Evolutionary conservation across 2,888 invertebrate species (phyloP).

Genomic region (Macrophya annulata): DNA sequence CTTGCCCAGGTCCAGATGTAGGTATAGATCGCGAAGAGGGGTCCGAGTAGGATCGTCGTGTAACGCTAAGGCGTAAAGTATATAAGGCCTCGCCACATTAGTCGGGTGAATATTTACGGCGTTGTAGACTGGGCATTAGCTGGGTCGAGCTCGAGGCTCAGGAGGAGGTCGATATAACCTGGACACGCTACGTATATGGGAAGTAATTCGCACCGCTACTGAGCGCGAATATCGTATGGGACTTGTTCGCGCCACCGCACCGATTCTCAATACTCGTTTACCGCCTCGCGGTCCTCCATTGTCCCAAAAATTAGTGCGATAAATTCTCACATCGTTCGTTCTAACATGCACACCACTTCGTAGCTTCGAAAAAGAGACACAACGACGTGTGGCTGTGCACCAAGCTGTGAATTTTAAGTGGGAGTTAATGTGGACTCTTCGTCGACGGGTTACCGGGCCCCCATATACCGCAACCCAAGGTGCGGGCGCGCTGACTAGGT

Average conservation of each 20-base stretch:
- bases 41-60: slow-evolving; percentile 66
- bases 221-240: slow-evolving; percentile 51
- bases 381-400: neutral
- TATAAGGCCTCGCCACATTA: slow-evolving; percentile 74
- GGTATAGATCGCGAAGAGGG: slow-evolving; percentile 54
- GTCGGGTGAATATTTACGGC: slow-evolving; percentile 74
- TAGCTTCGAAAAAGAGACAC: slow-evolving; percentile 51
- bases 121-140: slow-evolving; percentile 66
- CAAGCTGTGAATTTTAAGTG: slow-evolving; percentile 61
- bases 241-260: slow-evolving; percentile 57
- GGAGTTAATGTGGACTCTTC: slow-evolving; percentile 57
- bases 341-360: slow-evolving; percentile 55
- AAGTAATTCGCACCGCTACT: slow-evolving; percentile 69
- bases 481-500: slow-evolving; percentile 3
- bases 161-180: slow-evolving; percentile 64
- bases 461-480: neutral
- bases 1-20: slow-evolving; percentile 53
- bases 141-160: slow-evolving; percentile 57
- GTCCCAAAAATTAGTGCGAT: slow-evolving; percentile 73
- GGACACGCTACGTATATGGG: slow-evolving; percentile 69
- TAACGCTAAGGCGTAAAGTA: slow-evolving; percentile 69
- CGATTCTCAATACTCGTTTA: slow-evolving; percentile 50
- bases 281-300: slow-evolving; percentile 62
- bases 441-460: neutral
- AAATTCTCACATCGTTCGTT: slow-evolving; percentile 64